Evolutionary conservation across 1,140 invertebrate genomes (phyloP).

Genomic region (Brachionus plicatilis): DNA sequence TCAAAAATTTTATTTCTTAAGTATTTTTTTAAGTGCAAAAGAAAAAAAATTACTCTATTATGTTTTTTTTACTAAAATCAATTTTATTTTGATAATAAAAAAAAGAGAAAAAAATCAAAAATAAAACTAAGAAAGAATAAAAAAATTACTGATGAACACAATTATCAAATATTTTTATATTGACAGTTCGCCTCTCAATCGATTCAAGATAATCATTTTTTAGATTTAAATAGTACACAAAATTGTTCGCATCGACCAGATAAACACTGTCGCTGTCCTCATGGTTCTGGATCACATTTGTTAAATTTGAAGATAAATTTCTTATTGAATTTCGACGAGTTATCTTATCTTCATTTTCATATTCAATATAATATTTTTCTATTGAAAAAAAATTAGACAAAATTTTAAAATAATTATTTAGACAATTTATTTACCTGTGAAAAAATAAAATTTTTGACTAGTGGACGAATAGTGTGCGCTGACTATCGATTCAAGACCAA

Average conservation of each 20-base stretch:
- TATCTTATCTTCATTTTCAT: conserved; percentile 22
- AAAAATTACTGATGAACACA: background rate
- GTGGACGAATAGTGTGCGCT: background rate
- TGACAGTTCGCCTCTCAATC: conserved; percentile 1
- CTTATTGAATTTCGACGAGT: background rate
- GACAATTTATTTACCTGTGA: background rate
- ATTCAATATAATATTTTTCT: conserved; percentile 29
- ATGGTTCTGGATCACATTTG: background rate
- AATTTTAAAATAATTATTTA: too few species aligned
- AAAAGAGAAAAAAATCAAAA: background rate
- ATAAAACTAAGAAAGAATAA: background rate
- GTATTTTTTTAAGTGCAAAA: too few species aligned
- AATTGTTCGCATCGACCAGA: conserved; percentile 2
- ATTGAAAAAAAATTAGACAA: background rate
- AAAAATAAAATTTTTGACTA: conserved; percentile 28
- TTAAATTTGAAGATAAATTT: background rate
- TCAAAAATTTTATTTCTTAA: too few species aligned
- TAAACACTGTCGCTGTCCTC: conserved; percentile 16
- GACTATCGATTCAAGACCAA: background rate
- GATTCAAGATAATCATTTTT: conserved; percentile 36
- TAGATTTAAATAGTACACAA: conserved; percentile 24
- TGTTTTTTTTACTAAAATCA: background rate
- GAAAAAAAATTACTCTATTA: too few species aligned
- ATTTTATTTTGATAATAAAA: background rate
- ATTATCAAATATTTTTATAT: conserved; percentile 11